Evolutionary conservation across 2,113 vertebrate species (phyloP).

Genomic region (Polypterus senegalus): DNA sequence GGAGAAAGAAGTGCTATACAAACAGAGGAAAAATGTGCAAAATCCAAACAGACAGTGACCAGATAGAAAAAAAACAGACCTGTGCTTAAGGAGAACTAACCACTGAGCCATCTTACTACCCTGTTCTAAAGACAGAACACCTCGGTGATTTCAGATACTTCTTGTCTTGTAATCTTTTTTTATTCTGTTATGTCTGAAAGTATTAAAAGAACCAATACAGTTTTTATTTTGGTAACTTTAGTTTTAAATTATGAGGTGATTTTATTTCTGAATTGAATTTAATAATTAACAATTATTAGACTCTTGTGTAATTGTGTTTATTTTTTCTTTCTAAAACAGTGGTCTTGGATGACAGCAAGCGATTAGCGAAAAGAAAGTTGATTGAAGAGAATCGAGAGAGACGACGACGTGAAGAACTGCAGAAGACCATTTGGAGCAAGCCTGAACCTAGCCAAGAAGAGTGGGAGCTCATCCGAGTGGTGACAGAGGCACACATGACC

Average conservation of each 20-base stretch:
- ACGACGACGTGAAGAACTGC: constrained; percentile 73
- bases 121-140: too few relatives aligned
- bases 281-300: background rate
- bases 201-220: background rate
- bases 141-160: too few relatives aligned
- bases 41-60: too few relatives aligned
- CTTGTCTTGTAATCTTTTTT: too few relatives aligned
- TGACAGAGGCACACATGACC: constrained; percentile 88
- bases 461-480: constrained; percentile 89
- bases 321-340: constrained; percentile 42
- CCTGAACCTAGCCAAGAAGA: constrained; percentile 84
- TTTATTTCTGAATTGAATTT: background rate
- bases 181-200: background rate
- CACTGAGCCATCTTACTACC: too few relatives aligned
- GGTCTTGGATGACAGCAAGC: constrained; percentile 92
- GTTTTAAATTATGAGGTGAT: too few relatives aligned
- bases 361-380: constrained; percentile 86
- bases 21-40: too few relatives aligned
- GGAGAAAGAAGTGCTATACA: too few relatives aligned
- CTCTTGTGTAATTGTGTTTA: background rate
- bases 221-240: too few relatives aligned
- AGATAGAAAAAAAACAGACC: too few relatives aligned
- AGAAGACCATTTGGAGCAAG: constrained; percentile 78
- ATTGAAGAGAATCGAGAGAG: constrained; percentile 94
- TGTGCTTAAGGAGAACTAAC: too few relatives aligned